Evolutionary conservation across 2,888 invertebrate genomes (phyloP), one percentile per base, ranked within the genome.

Genomic region (Corythucha ciliata): DNA sequence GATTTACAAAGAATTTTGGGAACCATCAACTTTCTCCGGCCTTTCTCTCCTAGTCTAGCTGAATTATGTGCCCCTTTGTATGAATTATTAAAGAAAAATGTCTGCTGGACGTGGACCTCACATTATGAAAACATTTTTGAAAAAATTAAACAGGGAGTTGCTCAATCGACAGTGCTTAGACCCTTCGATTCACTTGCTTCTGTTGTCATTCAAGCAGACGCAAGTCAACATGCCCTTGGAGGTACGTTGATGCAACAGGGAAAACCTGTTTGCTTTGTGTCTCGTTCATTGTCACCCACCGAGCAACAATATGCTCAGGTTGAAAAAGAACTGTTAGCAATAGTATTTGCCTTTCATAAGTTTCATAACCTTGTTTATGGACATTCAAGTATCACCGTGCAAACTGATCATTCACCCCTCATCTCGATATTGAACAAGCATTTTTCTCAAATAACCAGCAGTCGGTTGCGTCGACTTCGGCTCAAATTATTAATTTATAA

Each of bases 341-440:
- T n/a, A n/a, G n/a, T n/a, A n/a, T 53, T 53, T 50, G 41, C 26
- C 5, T 50, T 42, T 36, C 7, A 25, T 25, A 50, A 53, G 16
- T 44, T 53, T n/a, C 20, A 50, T 10, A 48, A 40, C 5, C 45
- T 24, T 29, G 26, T 50, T 10, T 50, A 53, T 50, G 50, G 44
- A 3, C 49, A 53, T 21, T 12, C 6, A 21, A 27, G 32, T 16
- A 24, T 53, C 1, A 48, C 22, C 18, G 25, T 48, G 12, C 48
- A 32, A 20, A 53, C 53, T 4, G 42, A 53, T 10, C 41, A 50
- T 20, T 12, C 20, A 4, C 49, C 53, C 4, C 8, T 50, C 14
- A 36, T 34, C 0, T 29, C 45, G 0, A 44, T 50, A 4, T 44
- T 53, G 14, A 25, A 50, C n/a, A 50, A 53, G 39, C 18, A 42